A percentile compares a stretch with the other conserved stretches of the same genome.
These are phyloP conservation scores for Drepana arcuata DNA, from an alignment of 1,140 invertebrate genomes.

Conservation along the genomic window DNA sequence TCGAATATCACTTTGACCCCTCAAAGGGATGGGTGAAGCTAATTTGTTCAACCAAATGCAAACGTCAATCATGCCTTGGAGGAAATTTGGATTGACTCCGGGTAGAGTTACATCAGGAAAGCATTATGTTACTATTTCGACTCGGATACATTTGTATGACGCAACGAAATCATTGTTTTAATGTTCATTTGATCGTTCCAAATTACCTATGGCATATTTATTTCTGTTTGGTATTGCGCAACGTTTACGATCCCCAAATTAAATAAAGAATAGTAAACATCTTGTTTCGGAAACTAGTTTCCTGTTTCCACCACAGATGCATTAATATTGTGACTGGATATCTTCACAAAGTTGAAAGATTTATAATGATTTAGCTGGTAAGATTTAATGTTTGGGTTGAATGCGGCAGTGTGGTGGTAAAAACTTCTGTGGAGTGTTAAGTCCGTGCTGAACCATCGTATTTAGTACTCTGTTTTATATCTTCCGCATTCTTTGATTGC, in stretches of 20 bases:
- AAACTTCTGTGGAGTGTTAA: slow-evolving; percentile 18
- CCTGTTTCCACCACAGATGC: slow-evolving; percentile 10
- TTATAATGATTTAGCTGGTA: slow-evolving; percentile 5
- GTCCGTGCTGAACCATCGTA: slow-evolving; percentile 14
- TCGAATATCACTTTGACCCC: slow-evolving; percentile 35
- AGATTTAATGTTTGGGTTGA: slow-evolving; percentile 26
- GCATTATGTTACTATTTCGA: slow-evolving; percentile 15
- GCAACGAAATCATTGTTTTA: slow-evolving; percentile 2
- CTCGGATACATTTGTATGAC: slow-evolving; percentile 10
- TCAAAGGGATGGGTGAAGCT: slow-evolving; percentile 19
- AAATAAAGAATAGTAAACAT: slow-evolving; percentile 5
- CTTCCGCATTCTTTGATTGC: slow-evolving; percentile 44
- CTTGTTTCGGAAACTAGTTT: slow-evolving; percentile 17
- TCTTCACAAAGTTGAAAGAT: slow-evolving; percentile 10
- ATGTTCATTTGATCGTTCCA: slow-evolving; percentile 11
- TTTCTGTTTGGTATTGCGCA: slow-evolving; percentile 7
- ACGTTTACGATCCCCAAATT: slow-evolving; percentile 6
- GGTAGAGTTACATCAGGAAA: slow-evolving; percentile 22
- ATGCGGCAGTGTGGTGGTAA: slow-evolving; percentile 5
- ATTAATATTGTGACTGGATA: slow-evolving; percentile 8
- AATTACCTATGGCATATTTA: slow-evolving; percentile 6
- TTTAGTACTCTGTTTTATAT: slow-evolving; percentile 29
- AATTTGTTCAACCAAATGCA: slow-evolving; percentile 31
- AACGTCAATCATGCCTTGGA: slow-evolving; percentile 32
- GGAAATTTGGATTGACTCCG: slow-evolving; percentile 20